These are phyloP conservation scores for Anadara kagoshimensis DNA, from an alignment of 1,140 invertebrate genomes.

Conservation along the genomic window DNA sequence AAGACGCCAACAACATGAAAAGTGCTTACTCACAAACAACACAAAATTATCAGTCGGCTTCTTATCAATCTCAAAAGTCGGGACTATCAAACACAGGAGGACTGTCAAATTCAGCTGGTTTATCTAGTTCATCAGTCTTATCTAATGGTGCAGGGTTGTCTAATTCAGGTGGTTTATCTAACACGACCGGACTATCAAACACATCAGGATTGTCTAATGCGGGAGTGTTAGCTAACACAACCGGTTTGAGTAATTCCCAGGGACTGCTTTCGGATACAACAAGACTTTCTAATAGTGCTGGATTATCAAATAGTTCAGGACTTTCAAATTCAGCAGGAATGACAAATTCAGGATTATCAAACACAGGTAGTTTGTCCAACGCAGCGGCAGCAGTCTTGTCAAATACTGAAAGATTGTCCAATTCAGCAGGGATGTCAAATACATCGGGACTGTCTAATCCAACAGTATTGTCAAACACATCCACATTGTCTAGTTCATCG, in stretches of 20 bases:
- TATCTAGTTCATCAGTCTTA: conserved; percentile 22
- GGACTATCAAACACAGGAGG: conserved; percentile 29
- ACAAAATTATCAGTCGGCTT: conserved; percentile 1
- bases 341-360: conserved; percentile 14
- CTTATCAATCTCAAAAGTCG: conserved; percentile 30
- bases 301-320: conserved; percentile 7
- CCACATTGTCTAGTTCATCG: conserved; percentile 36
- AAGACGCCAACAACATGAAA: conserved; percentile 35
- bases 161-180: conserved; percentile 38
- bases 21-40: conserved; percentile 27
- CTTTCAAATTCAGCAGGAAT: conserved; percentile 29
- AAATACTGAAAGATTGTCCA: conserved; percentile 31
- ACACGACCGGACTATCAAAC: conserved; percentile 12
- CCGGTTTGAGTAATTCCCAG: background rate
- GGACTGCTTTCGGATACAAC: background rate
- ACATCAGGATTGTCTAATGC: conserved; percentile 17
- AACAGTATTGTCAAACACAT: conserved; percentile 29
- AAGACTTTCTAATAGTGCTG: background rate
- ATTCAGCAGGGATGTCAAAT: conserved; percentile 33
- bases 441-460: conserved; percentile 35
- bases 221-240: conserved; percentile 9
- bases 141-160: conserved; percentile 23
- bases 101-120: conserved; percentile 25
- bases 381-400: conserved; percentile 15
- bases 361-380: conserved; percentile 12